Base-by-base conservation (phyloP, 2,797 vertebrate genomes). In the Peromyscus nudipes region DNA sequence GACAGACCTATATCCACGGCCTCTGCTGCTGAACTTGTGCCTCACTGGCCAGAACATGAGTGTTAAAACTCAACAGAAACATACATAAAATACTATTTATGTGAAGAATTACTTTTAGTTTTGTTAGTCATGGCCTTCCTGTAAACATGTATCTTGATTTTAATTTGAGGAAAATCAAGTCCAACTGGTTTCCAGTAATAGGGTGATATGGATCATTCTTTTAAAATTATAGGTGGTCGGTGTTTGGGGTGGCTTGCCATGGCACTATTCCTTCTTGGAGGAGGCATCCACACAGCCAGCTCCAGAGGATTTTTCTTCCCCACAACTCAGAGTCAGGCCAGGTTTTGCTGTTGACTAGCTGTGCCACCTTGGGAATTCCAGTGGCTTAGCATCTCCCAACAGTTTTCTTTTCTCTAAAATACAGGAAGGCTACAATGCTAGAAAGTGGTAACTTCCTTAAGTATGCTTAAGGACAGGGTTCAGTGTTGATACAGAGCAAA, bases 211-310 rank as follows among this genome's bases (percentile, higher is more conserved):
- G 96, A 97, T 96, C 97, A 95, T 91, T 95, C 94, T 93, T 98
- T 97, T 87, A 97, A 96, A 98, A 98, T 98, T 98, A 98, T 98
- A 96, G 77, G 69, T 96, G 95, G 40, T 83, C 55, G 55, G 81
- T 55, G 52, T 92, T 86, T 92, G 71, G 97, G 94, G 12, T 94
- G 34, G 64, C 69, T 93, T 79, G 52, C 43, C 62, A 23, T 40
- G 21, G 29, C 37, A 8, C 5, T 19, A 12, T n/a, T 43, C n/a
- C 77, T 93, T 27, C 23, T 62, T 77, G 29, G 9, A 52, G 96
- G 67, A 40, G 4, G 13, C 0, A 2, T 49, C n/a, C 10, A 16
- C 2, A 14, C 23, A 23, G 25, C 16, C 1, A 2, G n/a, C 57
- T 85, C 49, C 17, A 12, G 82, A 57, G 13, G 16, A 29, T 43